Evolutionary conservation across 2,113 vertebrate genomes (phyloP), one percentile per base, ranked within the genome.

Genomic region (Prinia subflava): DNA sequence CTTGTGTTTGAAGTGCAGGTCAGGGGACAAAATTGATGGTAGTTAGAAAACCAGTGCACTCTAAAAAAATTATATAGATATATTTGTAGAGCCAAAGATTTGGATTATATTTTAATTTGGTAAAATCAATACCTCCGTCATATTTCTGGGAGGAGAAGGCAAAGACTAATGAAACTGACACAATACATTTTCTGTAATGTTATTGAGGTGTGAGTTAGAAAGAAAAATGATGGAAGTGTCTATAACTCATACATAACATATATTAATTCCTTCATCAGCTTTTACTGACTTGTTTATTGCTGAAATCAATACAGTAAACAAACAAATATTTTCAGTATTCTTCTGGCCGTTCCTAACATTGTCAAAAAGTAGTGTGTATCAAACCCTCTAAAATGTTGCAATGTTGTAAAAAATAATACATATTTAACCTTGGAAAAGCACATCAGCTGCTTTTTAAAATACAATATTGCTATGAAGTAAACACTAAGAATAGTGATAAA

Each of bases 191-290:
- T 95, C 57, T 94, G 35, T 93, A 88, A 69, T 90, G 55, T 76
- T 85, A 83, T 59, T 91, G 89, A 97, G 28, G 47, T 69, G 50
- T 89, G 83, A 89, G 19, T 93, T 97, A 64, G 59, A 92, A 94
- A 95, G 83, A 95, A 69, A 44, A 75, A 81, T 94, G 87, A 79
- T 92, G 75, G 42, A 86, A 94, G 69, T 88, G 86, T 89, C 92
- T 97, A 91, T 97, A 95, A 96, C 82, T 96, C 94, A 97, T 82
- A 89, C 71, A 56, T 33, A 96, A 87, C 41, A 52, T 92, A 64
- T 71, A 78, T 63, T 71, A 90, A 94, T 85, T 96, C 44, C 41
- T 89, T 75, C 67, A 89, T 94, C 92, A 88, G 42, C 59, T 91
- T 91, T 94, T 92, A 92, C 64, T 79, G 78, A 69, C 76, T 90